A percentile compares a stretch with the other conserved stretches of the same genome.
phyloP scores from a whole-genome alignment of 2,797 vertebrate species.

The Columba guinea region DNA sequence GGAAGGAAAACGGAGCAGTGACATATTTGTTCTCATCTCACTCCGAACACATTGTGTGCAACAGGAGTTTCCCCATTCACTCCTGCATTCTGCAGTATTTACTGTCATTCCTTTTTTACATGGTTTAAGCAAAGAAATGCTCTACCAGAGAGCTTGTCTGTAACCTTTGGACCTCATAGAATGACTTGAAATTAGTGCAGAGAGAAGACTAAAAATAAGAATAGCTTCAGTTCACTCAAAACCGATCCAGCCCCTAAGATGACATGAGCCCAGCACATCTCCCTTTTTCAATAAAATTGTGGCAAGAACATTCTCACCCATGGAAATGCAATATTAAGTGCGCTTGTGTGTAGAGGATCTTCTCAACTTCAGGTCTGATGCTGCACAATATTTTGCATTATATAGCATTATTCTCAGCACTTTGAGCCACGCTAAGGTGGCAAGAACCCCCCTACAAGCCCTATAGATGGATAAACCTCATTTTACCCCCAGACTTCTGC shows the following conservation, averaged over 20 bases:
- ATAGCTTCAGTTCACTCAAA: not conserved
- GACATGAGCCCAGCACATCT: not conserved
- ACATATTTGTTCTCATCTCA: not conserved
- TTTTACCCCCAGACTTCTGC: not conserved
- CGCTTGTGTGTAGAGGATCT: not conserved
- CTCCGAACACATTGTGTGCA: not conserved
- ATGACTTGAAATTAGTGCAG: not conserved
- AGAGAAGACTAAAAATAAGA: not conserved
- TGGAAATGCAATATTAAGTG: accelerated
- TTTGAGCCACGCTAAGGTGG: not conserved
- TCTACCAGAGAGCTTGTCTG: not conserved
- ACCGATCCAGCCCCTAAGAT: not conserved
- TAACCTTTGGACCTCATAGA: not conserved
- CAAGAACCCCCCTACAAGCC: not conserved
- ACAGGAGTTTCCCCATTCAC: not conserved
- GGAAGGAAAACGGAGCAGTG: not conserved
- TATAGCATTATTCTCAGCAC: not conserved
- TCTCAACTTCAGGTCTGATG: accelerated
- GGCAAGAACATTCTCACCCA: not conserved
- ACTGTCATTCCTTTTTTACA: accelerated
- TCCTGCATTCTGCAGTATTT: not conserved
- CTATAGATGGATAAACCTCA: not conserved
- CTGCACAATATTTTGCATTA: not conserved
- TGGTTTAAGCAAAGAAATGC: not conserved
- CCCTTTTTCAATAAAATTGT: not conserved